A percentile compares a stretch with the other conserved stretches of the same genome.
Evolutionary conservation across 1,140 invertebrate genomes (phyloP).

Genomic region (Cyclina sinensis): DNA sequence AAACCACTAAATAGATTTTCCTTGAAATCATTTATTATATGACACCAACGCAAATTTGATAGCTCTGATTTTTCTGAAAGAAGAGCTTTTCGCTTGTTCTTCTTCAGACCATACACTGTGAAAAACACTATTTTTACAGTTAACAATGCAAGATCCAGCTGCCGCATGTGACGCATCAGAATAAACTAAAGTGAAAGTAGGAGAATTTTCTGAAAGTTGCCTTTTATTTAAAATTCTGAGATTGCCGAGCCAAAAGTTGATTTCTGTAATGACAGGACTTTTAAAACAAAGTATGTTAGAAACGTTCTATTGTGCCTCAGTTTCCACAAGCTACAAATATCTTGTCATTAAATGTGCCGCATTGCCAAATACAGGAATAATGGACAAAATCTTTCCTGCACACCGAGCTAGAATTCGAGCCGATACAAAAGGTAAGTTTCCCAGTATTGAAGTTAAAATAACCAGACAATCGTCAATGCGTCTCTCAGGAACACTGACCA

Average conservation of each 20-base stretch:
- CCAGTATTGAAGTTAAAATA: background rate
- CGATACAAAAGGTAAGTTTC: background rate
- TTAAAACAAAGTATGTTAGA: background rate
- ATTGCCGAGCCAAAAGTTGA: background rate
- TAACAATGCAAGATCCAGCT: background rate
- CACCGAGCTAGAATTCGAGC: background rate
- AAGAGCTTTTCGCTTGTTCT: background rate
- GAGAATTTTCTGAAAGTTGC: background rate
- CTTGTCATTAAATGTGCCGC: background rate
- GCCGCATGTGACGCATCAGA: background rate
- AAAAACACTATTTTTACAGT: background rate
- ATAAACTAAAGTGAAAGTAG: background rate
- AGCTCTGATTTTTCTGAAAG: slow-evolving; percentile 19
- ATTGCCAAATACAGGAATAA: background rate
- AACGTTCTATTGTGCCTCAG: background rate
- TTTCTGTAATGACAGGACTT: background rate
- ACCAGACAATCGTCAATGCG: background rate
- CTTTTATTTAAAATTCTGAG: background rate
- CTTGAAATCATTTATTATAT: no score
- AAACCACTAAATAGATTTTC: no score
- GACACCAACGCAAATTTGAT: background rate
- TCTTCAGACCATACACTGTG: background rate
- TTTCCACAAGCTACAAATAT: background rate
- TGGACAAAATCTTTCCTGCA: background rate
- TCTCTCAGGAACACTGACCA: background rate